These are phyloP conservation scores for Lethrus apterus DNA, from an alignment of 1,140 invertebrate species.

Conservation along the genomic window DNA sequence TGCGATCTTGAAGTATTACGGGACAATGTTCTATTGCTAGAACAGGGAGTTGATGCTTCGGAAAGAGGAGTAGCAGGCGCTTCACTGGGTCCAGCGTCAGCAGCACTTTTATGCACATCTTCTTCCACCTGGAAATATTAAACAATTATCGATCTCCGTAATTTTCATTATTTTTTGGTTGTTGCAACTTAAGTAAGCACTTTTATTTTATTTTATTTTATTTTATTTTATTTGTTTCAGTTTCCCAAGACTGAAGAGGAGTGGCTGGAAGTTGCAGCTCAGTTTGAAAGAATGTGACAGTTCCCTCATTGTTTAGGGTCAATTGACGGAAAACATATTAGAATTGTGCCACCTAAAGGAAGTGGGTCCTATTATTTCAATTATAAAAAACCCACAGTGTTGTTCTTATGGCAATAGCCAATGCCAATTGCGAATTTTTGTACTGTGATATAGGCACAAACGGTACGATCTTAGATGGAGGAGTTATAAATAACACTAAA, in stretches of 20 bases:
- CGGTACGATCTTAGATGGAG: conserved; percentile 33
- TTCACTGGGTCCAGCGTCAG: conserved; percentile 11
- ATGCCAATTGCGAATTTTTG: conserved; percentile 36
- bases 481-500: conserved; percentile 27
- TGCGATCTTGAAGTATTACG: conserved; percentile 7
- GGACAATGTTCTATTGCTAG: conserved; percentile 5
- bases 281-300: conserved; percentile 31
- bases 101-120: conserved; percentile 10
- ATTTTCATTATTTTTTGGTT: conserved; percentile 12
- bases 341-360: conserved; percentile 3
- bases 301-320: conserved; percentile 39
- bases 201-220: neutral
- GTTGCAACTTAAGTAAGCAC: neutral
- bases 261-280: conserved; percentile 28
- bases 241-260: conserved; percentile 21
- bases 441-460: conserved; percentile 31
- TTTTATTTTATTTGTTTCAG: conserved; percentile 9
- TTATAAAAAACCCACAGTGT: conserved; percentile 39
- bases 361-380: conserved; percentile 32
- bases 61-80: conserved; percentile 12
- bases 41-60: conserved; percentile 3
- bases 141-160: conserved; percentile 11
- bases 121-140: conserved; percentile 8
- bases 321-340: conserved; percentile 26
- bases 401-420: conserved; percentile 27